A percentile compares a stretch with the other conserved stretches of the same genome.
Evolutionary conservation across 2,888 invertebrate genomes (phyloP).

Genomic region (Ophonus ardosiacus): DNA sequence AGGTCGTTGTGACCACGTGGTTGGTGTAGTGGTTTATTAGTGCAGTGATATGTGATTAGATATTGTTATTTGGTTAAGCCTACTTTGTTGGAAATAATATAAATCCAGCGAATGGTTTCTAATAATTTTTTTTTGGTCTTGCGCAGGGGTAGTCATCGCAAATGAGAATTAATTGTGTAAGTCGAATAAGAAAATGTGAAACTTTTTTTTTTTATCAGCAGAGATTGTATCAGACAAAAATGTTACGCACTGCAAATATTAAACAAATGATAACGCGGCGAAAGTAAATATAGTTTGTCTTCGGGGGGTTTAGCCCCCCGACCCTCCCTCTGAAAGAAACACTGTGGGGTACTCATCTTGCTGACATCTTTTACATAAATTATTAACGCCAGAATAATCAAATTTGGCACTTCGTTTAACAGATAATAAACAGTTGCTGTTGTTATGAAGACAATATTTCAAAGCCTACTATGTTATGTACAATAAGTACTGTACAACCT

Average conservation of each 20-base stretch:
- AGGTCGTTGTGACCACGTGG: constrained; percentile 8
- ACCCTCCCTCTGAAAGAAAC: too few species aligned
- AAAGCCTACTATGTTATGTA: too few species aligned
- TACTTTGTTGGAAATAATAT: neutral
- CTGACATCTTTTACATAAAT: too few species aligned
- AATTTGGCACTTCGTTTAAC: too few species aligned
- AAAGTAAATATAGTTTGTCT: neutral
- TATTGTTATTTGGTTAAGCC: constrained; percentile 32
- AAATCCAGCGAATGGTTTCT: constrained; percentile 12
- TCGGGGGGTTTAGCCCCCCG: too few species aligned
- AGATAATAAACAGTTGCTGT: too few species aligned
- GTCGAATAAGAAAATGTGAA: neutral
- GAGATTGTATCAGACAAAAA: too few species aligned
- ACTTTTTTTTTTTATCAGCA: neutral
- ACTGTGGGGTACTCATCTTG: too few species aligned
- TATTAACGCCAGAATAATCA: too few species aligned
- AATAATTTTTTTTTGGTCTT: constrained; percentile 10
- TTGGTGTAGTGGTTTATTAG: constrained; percentile 27
- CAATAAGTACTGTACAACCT: too few species aligned
- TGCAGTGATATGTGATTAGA: constrained; percentile 35
- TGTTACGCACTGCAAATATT: constrained; percentile 5
- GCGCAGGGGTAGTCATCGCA: neutral
- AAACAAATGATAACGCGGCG: neutral
- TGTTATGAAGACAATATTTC: too few species aligned
- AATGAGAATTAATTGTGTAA: neutral